Base-by-base conservation (phyloP, 2,888 invertebrate genomes). In the Fissipunctia ypsillon region DNA sequence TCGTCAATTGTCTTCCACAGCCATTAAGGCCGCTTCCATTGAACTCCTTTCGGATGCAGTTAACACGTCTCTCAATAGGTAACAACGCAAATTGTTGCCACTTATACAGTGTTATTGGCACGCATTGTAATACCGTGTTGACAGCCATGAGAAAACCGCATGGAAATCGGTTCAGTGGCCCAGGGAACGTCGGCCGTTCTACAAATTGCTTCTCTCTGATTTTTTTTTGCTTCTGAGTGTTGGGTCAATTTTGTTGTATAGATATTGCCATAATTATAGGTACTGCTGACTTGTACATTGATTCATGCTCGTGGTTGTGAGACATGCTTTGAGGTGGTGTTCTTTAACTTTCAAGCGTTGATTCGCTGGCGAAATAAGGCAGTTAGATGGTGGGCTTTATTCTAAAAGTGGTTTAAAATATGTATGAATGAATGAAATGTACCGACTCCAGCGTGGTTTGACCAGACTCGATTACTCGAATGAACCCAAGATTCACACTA, bases 101-200 rank as follows among this genome's bases (percentile, higher is more conserved):
- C 35, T 52, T 68, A 72, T 54, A 28, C 61, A 80, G 52, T 69
- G 66, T 73, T 82, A 83, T 69, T 80, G 80, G 73, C 70, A 63
- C 73, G 67, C 74, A 84, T 81, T 73, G 68, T 70, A 69, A 74
- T 82, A 78, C 76, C 70, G 19, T 59, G 65, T 61, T 74, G 73
- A 78, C 80, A 76, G 75, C 60, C 75, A 84, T 85, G 85, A 66
- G 85, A 87, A 86, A 67, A 82, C 69, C 61, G 45, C 87, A 83
- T 87, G 83, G 85, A 85, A 85, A 85, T 84, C 54, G 45, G 85
- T 72, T 78, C 72, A 87, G 76, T 87, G 65, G 83, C 73, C 56
- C 57, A 80, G 70, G 69, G 61, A 57, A 74, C 60, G 76, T 76
- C 35, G 66, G 43, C 41, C 67, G 54, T 57, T 79, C 56, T 48